phyloP scores from a whole-genome alignment of 2,888 invertebrate species.

The Podotricha telesiphe region DNA sequence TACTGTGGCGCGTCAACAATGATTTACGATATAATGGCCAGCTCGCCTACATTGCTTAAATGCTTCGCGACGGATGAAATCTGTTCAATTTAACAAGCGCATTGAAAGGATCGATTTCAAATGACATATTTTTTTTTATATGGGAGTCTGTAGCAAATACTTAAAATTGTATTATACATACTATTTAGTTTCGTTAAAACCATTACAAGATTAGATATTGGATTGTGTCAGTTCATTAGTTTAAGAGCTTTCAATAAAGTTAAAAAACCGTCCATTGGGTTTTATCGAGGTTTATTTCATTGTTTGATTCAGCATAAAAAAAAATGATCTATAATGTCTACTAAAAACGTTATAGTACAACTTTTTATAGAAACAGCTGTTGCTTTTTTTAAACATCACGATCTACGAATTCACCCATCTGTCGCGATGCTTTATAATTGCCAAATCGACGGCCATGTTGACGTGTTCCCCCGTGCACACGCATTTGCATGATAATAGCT shows the following conservation, averaged over 20 bases:
- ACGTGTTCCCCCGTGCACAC: conserved; percentile 25
- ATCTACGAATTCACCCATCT: conserved; percentile 19
- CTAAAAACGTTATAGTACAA: neutral
- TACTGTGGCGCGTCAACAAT: conserved; percentile 74
- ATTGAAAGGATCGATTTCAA: conserved; percentile 19
- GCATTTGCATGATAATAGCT: conserved; percentile 32
- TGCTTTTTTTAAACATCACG: conserved; percentile 9
- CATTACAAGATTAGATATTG: neutral
- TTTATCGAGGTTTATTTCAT: conserved; percentile 1
- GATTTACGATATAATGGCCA: conserved; percentile 78
- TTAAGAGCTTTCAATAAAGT: no score
- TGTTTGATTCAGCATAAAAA: conserved; percentile 7
- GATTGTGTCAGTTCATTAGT: no score
- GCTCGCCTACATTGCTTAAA: conserved; percentile 75
- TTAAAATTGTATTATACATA: neutral
- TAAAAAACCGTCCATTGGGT: neutral
- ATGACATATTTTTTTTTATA: conserved; percentile 11
- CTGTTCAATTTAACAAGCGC: conserved; percentile 42
- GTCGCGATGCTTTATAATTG: conserved; percentile 18
- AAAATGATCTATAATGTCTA: neutral
- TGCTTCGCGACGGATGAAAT: conserved; percentile 57
- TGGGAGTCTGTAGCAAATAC: neutral
- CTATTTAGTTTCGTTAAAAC: neutral
- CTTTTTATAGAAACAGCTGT: conserved; percentile 15
- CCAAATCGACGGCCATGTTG: conserved; percentile 20